phyloP scores from a whole-genome alignment of 2,888 invertebrate species.

The Trichopoda pennipes region DNA sequence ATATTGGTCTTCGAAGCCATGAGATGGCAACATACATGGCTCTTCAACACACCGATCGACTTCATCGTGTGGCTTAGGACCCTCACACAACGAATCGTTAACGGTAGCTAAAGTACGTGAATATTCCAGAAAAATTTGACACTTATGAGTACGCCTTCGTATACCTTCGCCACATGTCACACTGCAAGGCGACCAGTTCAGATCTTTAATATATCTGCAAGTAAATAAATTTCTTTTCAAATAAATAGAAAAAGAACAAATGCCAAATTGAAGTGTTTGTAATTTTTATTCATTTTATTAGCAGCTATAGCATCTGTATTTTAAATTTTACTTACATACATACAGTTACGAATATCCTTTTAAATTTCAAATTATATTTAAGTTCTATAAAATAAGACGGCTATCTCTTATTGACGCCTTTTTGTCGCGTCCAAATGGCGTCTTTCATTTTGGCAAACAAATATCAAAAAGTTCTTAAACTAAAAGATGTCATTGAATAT shows the following conservation, averaged over 20 bases:
- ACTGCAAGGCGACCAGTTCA: conserved; percentile 95
- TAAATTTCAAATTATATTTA: neutral
- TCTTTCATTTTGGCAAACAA: conserved; percentile 66
- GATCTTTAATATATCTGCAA: conserved; percentile 92
- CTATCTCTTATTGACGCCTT: conserved; percentile 72
- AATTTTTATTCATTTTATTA: neutral
- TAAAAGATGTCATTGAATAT: conserved; percentile 10
- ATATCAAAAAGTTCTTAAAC: conserved; percentile 65
- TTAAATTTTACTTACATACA: neutral
- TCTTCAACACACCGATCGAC: conserved; percentile 90
- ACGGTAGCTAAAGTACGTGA: conserved; percentile 93
- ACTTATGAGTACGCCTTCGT: conserved; percentile 92
- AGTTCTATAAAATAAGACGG: conserved; percentile 13
- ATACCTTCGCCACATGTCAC: conserved; percentile 95
- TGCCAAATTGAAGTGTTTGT: neutral
- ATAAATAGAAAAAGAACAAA: neutral
- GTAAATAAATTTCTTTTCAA: neutral
- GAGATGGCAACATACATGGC: conserved; percentile 86
- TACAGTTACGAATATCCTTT: neutral
- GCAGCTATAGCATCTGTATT: neutral
- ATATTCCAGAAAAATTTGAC: conserved; percentile 96
- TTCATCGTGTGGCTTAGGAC: conserved; percentile 90
- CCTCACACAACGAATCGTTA: conserved; percentile 93
- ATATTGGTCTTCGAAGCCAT: conserved; percentile 82
- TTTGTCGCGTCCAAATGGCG: conserved; percentile 76